phyloP scores from a whole-genome alignment of 1,140 invertebrate genomes.

The Mercenaria mercenaria region DNA sequence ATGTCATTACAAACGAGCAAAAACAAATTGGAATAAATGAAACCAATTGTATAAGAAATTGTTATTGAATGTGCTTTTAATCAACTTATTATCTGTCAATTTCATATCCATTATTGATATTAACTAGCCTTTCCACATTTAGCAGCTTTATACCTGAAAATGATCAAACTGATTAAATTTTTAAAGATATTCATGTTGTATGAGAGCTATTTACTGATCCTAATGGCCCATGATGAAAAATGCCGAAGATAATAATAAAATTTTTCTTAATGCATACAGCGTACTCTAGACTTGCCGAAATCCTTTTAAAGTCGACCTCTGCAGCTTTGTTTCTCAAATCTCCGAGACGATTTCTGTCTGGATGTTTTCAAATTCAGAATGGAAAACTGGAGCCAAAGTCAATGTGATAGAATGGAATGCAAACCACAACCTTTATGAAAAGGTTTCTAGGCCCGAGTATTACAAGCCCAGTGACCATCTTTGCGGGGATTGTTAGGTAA shows the following conservation, averaged over 20 bases:
- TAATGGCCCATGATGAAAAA: slow-evolving; percentile 13
- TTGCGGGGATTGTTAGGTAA: too few species aligned
- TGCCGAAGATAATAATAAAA: neutral
- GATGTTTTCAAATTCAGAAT: neutral
- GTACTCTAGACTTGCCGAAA: neutral
- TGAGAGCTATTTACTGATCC: neutral
- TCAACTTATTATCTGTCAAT: too few species aligned
- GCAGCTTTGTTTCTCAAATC: slow-evolving; percentile 6
- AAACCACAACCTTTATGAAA: neutral
- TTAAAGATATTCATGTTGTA: slow-evolving; percentile 12
- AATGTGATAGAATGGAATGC: neutral
- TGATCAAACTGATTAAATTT: neutral
- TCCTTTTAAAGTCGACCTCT: neutral
- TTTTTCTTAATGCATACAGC: neutral
- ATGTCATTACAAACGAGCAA: too few species aligned
- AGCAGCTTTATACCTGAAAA: neutral
- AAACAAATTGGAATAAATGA: too few species aligned
- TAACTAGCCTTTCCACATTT: neutral
- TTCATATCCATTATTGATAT: neutral
- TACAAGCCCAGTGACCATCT: neutral
- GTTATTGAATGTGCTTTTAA: too few species aligned
- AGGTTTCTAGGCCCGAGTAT: neutral
- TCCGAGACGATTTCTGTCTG: neutral
- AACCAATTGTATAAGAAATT: too few species aligned
- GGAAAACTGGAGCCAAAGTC: slow-evolving; percentile 6